Evolutionary conservation across 1,140 invertebrate genomes (phyloP).

Genomic region (Cardiocondyla obscurior): DNA sequence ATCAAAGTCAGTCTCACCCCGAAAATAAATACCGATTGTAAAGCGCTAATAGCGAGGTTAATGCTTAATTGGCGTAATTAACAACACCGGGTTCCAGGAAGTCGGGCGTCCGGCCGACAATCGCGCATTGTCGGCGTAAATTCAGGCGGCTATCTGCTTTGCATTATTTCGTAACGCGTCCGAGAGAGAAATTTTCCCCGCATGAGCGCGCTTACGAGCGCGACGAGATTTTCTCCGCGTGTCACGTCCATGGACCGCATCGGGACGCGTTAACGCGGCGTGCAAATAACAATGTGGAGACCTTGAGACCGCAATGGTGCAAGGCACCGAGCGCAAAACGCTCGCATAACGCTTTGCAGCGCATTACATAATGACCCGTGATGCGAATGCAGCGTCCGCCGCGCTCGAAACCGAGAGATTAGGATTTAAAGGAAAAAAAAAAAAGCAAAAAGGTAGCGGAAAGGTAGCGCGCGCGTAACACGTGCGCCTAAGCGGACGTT

Average conservation of each 20-base stretch:
- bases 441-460: constrained; percentile 15
- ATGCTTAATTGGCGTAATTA: neutral
- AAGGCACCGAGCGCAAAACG: constrained; percentile 79
- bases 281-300: constrained; percentile 82
- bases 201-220: constrained; percentile 10
- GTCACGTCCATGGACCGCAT: constrained; percentile 72
- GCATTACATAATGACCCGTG: constrained; percentile 77
- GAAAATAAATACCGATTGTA: neutral
- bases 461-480: neutral
- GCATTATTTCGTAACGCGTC: constrained; percentile 19
- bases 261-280: constrained; percentile 75
- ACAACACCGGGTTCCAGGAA: neutral
- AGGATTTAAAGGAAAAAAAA: constrained; percentile 59
- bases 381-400: constrained; percentile 67
- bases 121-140: neutral
- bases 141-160: neutral
- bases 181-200: constrained; percentile 27
- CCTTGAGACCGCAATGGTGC: constrained; percentile 79
- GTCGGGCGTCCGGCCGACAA: neutral
- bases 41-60: neutral
- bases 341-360: constrained; percentile 73
- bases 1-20: neutral
- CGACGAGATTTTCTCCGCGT: constrained; percentile 54
- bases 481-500: neutral
- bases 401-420: constrained; percentile 60